Base-by-base conservation (phyloP, 2,888 invertebrate genomes). In the Vannuccia rotundouncinata region DNA sequence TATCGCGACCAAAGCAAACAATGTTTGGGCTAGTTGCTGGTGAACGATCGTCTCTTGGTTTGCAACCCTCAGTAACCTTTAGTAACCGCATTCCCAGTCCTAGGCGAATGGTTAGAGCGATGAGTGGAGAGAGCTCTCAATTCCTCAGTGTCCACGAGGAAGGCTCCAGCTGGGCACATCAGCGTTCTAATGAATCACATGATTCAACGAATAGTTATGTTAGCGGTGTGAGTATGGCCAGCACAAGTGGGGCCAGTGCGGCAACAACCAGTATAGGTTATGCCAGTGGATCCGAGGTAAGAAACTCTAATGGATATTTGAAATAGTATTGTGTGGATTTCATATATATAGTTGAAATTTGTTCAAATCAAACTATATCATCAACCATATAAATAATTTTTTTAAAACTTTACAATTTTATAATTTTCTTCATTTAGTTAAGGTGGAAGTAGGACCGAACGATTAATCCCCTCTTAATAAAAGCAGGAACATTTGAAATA, bases 231-330 rank as follows among this genome's bases (percentile, higher is more conserved):
- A 66, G 66, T 22, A 66, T 66, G 66, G 66, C 66, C 22, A 66
- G 66, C 66, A 66, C 66, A 66, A 22, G 66, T 66, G 66, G 66
- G 66, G 25, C 66, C 25, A 66, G 66, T 22, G 66, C 66, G 2
- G 66, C 66, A 22, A 17, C 13, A 22, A 66, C 66, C 25, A 66
- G 66, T 22, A 66, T 66, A 22, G 66, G 66, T 2, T 66, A 66
- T 22, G 66, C 66, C 2, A 66, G 66, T 66, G 66, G 66, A 66
- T 66, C 66, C 25, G 66, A 66, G 66, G 66, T 66, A 22, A 22
- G 22, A n/a, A n/a, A n/a, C n/a, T n/a, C n/a, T n/a, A n/a, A n/a
- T n/a, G n/a, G n/a, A n/a, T n/a, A n/a, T n/a, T n/a, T n/a, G n/a
- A n/a, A n/a, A n/a, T n/a, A n/a, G n/a, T n/a, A n/a, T n/a, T n/a